These are phyloP conservation scores for Myotis davidii DNA, from an alignment of 2,113 vertebrate genomes.

Conservation along the genomic window DNA sequence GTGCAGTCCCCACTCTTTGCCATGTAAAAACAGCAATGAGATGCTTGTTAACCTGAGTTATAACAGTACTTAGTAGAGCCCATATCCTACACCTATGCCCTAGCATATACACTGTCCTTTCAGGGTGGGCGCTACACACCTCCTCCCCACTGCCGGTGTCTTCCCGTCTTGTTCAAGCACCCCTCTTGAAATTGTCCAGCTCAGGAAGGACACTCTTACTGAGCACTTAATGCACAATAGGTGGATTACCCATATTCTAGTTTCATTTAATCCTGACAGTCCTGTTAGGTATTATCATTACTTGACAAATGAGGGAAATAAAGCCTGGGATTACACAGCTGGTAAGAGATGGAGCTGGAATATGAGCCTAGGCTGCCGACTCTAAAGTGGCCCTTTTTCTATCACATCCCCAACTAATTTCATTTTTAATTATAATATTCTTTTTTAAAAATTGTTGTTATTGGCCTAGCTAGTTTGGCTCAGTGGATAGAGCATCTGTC, in stretches of 20 bases:
- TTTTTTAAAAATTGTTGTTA: not conserved
- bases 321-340: not conserved
- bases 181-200: not conserved
- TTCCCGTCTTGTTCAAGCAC: not conserved
- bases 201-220: not conserved
- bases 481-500: too few relatives aligned
- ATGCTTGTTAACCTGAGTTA: not conserved
- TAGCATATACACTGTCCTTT: not conserved
- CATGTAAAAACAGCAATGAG: not conserved
- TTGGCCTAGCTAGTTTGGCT: not conserved
- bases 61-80: not conserved
- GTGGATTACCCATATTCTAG: not conserved
- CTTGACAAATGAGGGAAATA: constrained; percentile 12
- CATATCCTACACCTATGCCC: not conserved
- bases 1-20: not conserved
- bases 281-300: not conserved
- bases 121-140: not conserved
- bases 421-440: not conserved
- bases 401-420: not conserved
- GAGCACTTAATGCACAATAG: not conserved
- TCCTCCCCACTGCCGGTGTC: not conserved
- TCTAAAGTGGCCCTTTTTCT: not conserved
- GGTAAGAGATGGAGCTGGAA: not conserved
- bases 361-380: not conserved
- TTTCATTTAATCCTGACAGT: not conserved